These are phyloP conservation scores for Nyctereutes procyonoides DNA, from an alignment of 2,113 vertebrate species.

Conservation along the genomic window DNA sequence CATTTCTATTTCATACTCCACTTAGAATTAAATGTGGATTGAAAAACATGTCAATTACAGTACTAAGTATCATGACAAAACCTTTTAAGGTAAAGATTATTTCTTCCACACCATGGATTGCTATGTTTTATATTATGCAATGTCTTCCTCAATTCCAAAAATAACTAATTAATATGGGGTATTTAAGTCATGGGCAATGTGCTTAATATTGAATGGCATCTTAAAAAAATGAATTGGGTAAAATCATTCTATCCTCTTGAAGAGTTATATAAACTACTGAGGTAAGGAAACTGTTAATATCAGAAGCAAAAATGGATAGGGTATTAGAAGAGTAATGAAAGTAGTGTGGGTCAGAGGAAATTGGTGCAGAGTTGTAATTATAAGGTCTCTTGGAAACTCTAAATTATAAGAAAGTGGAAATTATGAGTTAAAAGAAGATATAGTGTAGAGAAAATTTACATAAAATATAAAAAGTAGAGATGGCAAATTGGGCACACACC, in stretches of 20 bases:
- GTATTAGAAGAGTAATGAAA: not conserved
- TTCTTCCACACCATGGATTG: not conserved
- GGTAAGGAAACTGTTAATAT: not conserved
- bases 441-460: not conserved
- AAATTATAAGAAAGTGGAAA: not conserved
- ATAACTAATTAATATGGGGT: not conserved
- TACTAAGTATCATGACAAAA: not conserved
- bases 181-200: not conserved
- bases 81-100: not conserved
- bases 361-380: not conserved
- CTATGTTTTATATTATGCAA: not conserved
- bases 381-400: not conserved
- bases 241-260: not conserved
- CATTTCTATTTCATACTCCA: not conserved
- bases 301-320: not conserved
- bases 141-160: not conserved
- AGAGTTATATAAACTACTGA: not conserved
- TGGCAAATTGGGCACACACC: not conserved
- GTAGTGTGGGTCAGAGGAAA: not conserved
- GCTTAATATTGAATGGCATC: not conserved
- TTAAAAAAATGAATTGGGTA: not conserved
- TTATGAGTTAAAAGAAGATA: not conserved
- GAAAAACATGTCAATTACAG: not conserved
- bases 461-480: not conserved
- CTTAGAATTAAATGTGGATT: not conserved